These are phyloP conservation scores for Bombus polaris DNA, from an alignment of 1,140 invertebrate genomes.

Conservation along the genomic window DNA sequence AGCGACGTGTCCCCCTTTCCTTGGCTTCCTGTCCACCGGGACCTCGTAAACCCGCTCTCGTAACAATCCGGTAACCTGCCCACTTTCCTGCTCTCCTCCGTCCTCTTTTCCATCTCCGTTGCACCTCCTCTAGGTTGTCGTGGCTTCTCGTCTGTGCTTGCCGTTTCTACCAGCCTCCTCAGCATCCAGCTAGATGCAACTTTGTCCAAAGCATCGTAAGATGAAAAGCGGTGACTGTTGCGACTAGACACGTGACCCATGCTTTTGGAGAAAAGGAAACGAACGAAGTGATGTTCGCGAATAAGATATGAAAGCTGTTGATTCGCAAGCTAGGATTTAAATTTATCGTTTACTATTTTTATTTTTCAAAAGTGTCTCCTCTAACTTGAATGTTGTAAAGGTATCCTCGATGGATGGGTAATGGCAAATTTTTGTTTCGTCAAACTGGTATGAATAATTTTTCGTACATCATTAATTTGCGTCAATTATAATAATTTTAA, in stretches of 20 bases:
- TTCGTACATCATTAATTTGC: too few relatives aligned
- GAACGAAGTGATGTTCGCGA: not conserved
- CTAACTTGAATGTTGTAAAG: too few relatives aligned
- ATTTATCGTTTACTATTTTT: not conserved
- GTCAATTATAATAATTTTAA: too few relatives aligned
- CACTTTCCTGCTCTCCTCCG: conserved; percentile 57
- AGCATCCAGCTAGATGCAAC: not conserved
- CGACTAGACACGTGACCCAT: conserved; percentile 6
- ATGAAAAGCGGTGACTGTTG: conserved; percentile 13
- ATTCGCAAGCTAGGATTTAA: conserved; percentile 1
- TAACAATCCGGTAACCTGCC: conserved; percentile 69
- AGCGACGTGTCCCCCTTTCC: conserved; percentile 64
- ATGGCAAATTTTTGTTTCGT: too few relatives aligned
- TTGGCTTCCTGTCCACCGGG: conserved; percentile 69
- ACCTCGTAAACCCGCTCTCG: conserved; percentile 72
- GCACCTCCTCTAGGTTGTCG: not conserved
- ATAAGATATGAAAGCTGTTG: conserved; percentile 20
- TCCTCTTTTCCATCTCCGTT: not conserved
- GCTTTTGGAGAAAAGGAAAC: not conserved
- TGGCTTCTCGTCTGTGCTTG: not conserved
- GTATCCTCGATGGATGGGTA: not conserved
- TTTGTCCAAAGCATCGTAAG: conserved; percentile 8
- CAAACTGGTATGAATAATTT: too few relatives aligned
- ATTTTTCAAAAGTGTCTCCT: not conserved
- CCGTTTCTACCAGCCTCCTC: conserved; percentile 9